These are phyloP conservation scores for Diarsia brunnea DNA, from an alignment of 2,888 invertebrate species.

Conservation along the genomic window DNA sequence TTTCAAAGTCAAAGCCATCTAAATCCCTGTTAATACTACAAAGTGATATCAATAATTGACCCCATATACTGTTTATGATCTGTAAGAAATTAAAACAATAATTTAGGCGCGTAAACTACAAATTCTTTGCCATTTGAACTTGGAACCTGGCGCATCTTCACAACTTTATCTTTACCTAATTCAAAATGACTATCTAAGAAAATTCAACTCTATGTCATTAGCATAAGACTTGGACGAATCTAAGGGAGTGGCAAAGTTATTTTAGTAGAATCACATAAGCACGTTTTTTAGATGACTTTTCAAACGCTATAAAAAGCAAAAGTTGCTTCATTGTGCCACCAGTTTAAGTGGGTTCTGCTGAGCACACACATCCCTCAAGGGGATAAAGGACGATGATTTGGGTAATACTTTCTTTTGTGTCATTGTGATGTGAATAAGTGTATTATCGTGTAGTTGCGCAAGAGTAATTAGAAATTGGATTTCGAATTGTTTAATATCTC, in stretches of 20 bases:
- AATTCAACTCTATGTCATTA: slow-evolving; percentile 53
- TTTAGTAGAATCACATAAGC: slow-evolving; percentile 74
- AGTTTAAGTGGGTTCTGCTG: slow-evolving; percentile 81
- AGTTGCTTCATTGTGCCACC: slow-evolving; percentile 75
- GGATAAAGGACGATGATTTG: slow-evolving; percentile 77
- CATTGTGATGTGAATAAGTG: slow-evolving; percentile 69
- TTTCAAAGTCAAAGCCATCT: slow-evolving; percentile 35
- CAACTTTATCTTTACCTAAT: slow-evolving; percentile 57
- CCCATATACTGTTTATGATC: slow-evolving; percentile 38
- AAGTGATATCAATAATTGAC: slow-evolving; percentile 22
- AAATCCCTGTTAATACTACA: slow-evolving; percentile 21
- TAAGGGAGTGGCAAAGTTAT: slow-evolving; percentile 61
- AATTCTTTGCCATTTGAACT: slow-evolving; percentile 75
- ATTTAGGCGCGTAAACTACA: slow-evolving; percentile 72
- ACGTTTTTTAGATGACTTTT: slow-evolving; percentile 86
- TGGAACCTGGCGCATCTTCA: slow-evolving; percentile 76
- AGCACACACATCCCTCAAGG: slow-evolving; percentile 73
- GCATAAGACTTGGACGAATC: slow-evolving; percentile 39
- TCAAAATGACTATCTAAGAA: slow-evolving; percentile 7
- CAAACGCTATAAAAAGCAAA: slow-evolving; percentile 86
- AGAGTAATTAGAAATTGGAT: slow-evolving; percentile 29
- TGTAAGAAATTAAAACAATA: slow-evolving; percentile 72
- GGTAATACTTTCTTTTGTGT: slow-evolving; percentile 78
- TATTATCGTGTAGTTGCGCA: slow-evolving; percentile 35
- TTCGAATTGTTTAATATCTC: slow-evolving; percentile 11